phyloP scores from a whole-genome alignment of 2,888 invertebrate genomes.

The Aproaerema taeniolella region DNA sequence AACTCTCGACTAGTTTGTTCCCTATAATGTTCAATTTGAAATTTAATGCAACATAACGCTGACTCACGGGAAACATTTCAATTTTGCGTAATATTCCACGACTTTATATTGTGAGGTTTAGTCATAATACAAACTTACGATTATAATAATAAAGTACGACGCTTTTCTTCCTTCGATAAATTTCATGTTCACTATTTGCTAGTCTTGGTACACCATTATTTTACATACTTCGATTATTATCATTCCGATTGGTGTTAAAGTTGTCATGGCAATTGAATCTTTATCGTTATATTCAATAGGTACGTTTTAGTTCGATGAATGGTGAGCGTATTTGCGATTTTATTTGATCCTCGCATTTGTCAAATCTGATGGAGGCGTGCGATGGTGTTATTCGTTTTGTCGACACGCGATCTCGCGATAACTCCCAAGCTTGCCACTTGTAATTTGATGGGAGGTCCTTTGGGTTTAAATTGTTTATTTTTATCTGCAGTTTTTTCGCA shows the following conservation, averaged over 20 bases:
- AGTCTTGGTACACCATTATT: constrained; percentile 39
- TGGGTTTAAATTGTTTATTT: constrained; percentile 35
- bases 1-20: constrained; percentile 50
- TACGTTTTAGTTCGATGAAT: constrained; percentile 27
- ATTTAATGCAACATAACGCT: constrained; percentile 53
- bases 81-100: constrained; percentile 48
- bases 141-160: constrained; percentile 21
- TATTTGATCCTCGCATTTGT: constrained; percentile 58
- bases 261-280: constrained; percentile 28
- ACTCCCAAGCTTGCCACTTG: constrained; percentile 54
- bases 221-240: constrained; percentile 42
- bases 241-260: constrained; percentile 28
- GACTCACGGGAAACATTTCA: constrained; percentile 51
- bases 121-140: constrained; percentile 5
- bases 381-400: constrained; percentile 62
- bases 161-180: constrained; percentile 26
- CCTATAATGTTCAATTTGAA: constrained; percentile 49
- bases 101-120: constrained; percentile 26
- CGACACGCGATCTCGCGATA: constrained; percentile 61
- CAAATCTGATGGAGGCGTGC: constrained; percentile 57
- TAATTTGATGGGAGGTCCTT: constrained; percentile 59
- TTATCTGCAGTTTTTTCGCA: constrained; percentile 18
- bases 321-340: constrained; percentile 40
- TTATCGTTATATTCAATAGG: constrained; percentile 30
- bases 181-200: constrained; percentile 35